Conservation (phyloP, 2,797 vertebrate genomes). For the Sardinella longiceps region DNA sequence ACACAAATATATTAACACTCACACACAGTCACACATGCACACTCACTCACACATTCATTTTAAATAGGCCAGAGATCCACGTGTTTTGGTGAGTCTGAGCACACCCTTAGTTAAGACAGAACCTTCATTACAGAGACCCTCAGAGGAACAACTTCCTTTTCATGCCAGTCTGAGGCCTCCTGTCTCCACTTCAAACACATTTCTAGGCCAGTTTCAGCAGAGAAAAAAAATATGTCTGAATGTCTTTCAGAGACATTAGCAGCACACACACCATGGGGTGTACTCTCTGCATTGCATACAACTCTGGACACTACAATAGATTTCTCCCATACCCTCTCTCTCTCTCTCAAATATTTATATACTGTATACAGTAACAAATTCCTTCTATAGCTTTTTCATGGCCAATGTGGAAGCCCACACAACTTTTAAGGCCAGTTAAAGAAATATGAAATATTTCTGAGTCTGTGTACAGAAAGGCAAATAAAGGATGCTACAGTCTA, state of each 20-base stretch:
- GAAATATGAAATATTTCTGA: neutral
- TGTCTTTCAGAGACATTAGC: neutral
- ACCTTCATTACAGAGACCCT: neutral
- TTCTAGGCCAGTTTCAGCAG: neutral
- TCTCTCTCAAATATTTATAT: neutral
- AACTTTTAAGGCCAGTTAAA: neutral
- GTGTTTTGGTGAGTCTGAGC: neutral
- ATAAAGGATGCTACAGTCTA: neutral
- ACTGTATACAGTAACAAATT: too few species aligned
- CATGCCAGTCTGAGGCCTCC: neutral
- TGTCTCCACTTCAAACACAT: neutral
- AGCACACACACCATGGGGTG: neutral
- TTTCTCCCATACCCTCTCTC: neutral
- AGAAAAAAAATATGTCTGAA: neutral
- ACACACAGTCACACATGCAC: slow-evolving; percentile 29
- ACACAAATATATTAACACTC: slow-evolving; percentile 35
- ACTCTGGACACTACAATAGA: neutral
- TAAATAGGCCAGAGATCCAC: neutral
- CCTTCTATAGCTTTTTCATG: neutral
- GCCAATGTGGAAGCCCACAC: neutral
- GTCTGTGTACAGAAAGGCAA: neutral
- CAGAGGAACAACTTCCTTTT: neutral
- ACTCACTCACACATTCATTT: neutral
- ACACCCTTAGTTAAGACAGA: neutral
- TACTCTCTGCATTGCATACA: neutral